Conservation (phyloP, 2,797 vertebrate genomes). For the Apogon hyalosoma region DNA sequence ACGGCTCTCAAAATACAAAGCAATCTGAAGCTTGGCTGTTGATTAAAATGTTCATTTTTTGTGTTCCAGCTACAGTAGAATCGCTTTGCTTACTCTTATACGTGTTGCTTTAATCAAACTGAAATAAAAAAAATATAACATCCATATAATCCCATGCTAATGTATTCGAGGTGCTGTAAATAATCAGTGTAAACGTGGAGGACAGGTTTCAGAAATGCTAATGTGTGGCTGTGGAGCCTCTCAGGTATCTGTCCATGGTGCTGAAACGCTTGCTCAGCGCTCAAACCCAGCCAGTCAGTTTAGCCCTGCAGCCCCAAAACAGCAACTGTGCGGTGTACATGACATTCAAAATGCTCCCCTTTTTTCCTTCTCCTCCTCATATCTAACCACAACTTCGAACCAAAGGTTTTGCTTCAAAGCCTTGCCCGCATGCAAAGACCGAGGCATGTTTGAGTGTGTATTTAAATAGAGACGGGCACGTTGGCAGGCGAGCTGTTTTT, state of each 20-base stretch:
- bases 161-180: conserved; percentile 62
- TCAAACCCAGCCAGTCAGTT: conserved; percentile 13
- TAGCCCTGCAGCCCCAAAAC: conserved; percentile 49
- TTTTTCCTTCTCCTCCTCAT: conserved; percentile 24
- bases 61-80: background rate
- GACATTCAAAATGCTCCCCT: conserved; percentile 58
- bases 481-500: conserved; percentile 85
- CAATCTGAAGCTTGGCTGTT: background rate
- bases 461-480: conserved; percentile 84
- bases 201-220: conserved; percentile 64
- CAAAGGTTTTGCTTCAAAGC: conserved; percentile 79
- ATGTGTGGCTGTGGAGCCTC: conserved; percentile 45
- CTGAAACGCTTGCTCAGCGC: conserved; percentile 80
- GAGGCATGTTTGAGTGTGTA: conserved; percentile 76
- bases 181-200: conserved; percentile 57
- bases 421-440: conserved; percentile 58
- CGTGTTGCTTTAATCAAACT: background rate
- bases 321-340: conserved; percentile 64
- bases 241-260: conserved; percentile 86
- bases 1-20: background rate
- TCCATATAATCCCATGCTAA: conserved; percentile 57
- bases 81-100: background rate
- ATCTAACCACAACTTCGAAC: conserved; percentile 59
- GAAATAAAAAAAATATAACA: conserved; percentile 5
- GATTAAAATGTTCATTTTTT: background rate